These are phyloP conservation scores for Iphiclides podalirius DNA, from an alignment of 2,888 invertebrate species.

Conservation along the genomic window DNA sequence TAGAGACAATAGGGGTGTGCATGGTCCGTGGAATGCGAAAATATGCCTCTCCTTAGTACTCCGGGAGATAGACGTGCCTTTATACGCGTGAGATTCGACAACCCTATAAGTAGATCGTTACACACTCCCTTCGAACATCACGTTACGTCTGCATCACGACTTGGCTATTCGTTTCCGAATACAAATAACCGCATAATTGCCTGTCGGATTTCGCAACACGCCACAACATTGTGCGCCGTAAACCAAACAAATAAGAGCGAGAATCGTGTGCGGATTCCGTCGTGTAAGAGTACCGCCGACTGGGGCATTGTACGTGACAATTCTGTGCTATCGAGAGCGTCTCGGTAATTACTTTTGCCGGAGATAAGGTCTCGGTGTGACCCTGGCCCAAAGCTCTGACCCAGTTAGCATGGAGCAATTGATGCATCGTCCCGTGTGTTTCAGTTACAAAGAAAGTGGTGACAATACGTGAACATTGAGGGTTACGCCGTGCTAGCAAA, in stretches of 20 bases:
- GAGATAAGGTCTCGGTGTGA: constrained; percentile 17
- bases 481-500: no score
- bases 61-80: no score
- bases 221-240: constrained; percentile 2
- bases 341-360: constrained; percentile 19
- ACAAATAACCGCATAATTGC: constrained; percentile 19
- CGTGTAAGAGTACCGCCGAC: constrained; percentile 2
- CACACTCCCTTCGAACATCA: neutral
- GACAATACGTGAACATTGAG: no score
- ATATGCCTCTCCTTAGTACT: no score
- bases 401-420: constrained; percentile 16
- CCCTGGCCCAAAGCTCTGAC: constrained; percentile 21
- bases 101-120: constrained; percentile 9
- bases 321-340: constrained; percentile 8
- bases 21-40: no score
- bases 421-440: neutral
- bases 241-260: constrained; percentile 4
- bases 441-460: no score
- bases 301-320: no score
- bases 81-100: no score
- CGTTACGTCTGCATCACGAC: constrained; percentile 16
- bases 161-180: constrained; percentile 21
- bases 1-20: no score
- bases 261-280: neutral
- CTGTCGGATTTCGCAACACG: constrained; percentile 12